Evolutionary conservation across 2,113 vertebrate genomes (phyloP).

Genomic region (Progne subis): DNA sequence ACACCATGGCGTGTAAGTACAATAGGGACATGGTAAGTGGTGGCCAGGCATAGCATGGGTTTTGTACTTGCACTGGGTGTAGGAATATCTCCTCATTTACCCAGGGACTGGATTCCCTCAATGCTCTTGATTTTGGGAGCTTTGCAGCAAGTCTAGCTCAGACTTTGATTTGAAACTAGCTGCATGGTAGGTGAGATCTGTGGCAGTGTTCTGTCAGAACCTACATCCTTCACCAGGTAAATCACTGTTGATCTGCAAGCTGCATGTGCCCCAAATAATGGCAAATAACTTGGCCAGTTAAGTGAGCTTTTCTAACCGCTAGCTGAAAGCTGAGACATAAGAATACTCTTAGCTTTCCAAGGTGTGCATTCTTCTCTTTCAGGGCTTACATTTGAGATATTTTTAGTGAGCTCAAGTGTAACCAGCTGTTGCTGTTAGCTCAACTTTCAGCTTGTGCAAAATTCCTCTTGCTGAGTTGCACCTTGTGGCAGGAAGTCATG

Average conservation of each 20-base stretch:
- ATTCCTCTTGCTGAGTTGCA: neutral
- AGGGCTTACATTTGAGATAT: neutral
- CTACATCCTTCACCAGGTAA: neutral
- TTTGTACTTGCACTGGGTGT: neutral
- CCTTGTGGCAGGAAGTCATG: neutral
- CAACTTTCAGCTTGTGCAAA: neutral
- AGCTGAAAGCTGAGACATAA: neutral
- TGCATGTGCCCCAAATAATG: neutral
- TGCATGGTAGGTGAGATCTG: neutral
- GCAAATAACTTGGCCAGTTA: neutral
- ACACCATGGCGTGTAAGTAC: conserved; percentile 92
- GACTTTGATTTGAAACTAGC: neutral
- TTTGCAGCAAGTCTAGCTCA: neutral
- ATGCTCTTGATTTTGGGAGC: neutral
- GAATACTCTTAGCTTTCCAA: neutral
- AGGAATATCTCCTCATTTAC: neutral
- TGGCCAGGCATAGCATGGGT: neutral
- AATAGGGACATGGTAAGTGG: neutral
- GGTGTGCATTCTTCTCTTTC: neutral
- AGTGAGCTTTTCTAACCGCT: neutral
- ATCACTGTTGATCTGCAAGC: neutral
- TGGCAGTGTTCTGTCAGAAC: neutral
- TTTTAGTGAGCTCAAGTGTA: neutral
- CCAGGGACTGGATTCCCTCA: neutral
- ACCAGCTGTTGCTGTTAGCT: neutral